Base-by-base conservation (phyloP, 2,797 vertebrate genomes). In the Pempheris klunzingeri region DNA sequence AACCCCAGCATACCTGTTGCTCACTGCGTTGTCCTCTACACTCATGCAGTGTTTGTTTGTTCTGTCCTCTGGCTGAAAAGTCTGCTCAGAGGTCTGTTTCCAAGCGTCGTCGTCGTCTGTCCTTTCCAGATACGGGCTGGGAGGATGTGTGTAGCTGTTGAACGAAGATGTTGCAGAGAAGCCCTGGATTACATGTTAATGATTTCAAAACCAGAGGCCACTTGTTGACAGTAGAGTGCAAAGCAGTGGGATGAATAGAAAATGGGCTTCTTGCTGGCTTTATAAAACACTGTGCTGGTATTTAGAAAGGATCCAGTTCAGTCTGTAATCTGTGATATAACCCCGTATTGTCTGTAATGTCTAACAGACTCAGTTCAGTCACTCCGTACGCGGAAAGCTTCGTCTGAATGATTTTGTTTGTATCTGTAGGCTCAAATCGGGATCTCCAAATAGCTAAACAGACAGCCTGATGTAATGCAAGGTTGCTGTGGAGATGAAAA, bases 191-290 rank as follows among this genome's bases (percentile, higher is more conserved):
- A 36, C 46, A 15, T 55, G 59, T 20, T 36, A n/a, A 6, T 13
- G 30, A 13, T 7, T 66, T 46, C 30, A 6, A 10, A 18, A 17
- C 7, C 24, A 39, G 15, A 46, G 52, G 47, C 32, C 65, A 26
- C 80, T 78, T 71, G 54, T 78, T 67, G 66, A 46, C 20, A 18
- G 68, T 4, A 5, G 61, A 63, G 52, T 14, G 38, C 44, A 47
- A 59, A 1, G 11, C 50, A 62, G 52, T 30, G 62, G 30, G 60
- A 44, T 17, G 39, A 59, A 64, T 64, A 64, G 44, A 64, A 55
- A 15, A 61, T 2, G 10, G 13, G 10, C 18, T 17, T 26, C 2
- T 54, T n/a, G 24, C 7, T 77, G 32, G 6, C 7, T 49, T 36
- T 47, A 41, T 24, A 5, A 44, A 49, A 13, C 14, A 44, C 24